Conservation (phyloP, 2,797 vertebrate genomes). For the Sebastolobus alascanus region DNA sequence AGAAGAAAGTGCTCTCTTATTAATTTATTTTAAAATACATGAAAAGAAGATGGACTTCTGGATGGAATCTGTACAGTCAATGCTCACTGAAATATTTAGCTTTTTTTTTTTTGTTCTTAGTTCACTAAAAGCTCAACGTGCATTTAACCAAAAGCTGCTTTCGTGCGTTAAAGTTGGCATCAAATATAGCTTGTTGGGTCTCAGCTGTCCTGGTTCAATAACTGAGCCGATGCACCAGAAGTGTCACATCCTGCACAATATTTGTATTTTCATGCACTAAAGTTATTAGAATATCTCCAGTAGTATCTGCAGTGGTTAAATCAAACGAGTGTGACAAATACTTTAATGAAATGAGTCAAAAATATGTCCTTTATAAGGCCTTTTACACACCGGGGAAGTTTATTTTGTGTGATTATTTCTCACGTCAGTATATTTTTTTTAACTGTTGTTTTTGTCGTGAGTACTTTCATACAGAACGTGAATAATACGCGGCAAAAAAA, state of each 20-base stretch:
- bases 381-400: neutral
- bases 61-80: neutral
- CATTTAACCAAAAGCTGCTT: neutral
- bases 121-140: neutral
- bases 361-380: neutral
- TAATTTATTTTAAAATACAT: slow-evolving; percentile 86
- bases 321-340: neutral
- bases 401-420: too few species aligned
- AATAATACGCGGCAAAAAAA: too few species aligned
- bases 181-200: neutral
- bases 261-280: neutral
- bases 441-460: too few species aligned
- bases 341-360: slow-evolving; percentile 15
- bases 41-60: slow-evolving; percentile 89
- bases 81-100: neutral
- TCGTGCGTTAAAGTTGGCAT: slow-evolving; percentile 36
- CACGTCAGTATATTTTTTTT: too few species aligned
- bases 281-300: neutral
- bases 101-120: neutral
- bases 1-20: slow-evolving; percentile 18
- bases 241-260: neutral
- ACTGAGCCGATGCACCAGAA: neutral
- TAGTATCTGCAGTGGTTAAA: neutral
- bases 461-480: too few species aligned
- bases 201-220: neutral